Conservation (phyloP, 2,113 vertebrate genomes). For the Podarcis raffonei region DNA sequence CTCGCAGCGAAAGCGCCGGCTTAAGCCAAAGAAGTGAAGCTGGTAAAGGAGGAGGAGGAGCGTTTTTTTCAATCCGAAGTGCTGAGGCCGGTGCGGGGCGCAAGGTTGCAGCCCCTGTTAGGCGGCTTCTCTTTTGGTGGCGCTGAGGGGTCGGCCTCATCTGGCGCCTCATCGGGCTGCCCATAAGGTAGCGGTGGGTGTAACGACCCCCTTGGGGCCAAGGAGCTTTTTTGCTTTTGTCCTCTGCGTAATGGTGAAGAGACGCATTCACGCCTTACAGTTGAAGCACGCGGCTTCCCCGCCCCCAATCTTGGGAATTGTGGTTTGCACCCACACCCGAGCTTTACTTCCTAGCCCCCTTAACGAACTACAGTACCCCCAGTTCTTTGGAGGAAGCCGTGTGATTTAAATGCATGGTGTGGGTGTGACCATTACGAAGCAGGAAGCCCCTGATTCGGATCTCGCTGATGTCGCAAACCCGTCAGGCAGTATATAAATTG, state of each 20-base stretch:
- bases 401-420: no score
- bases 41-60: neutral
- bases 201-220: no score
- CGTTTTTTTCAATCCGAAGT: neutral
- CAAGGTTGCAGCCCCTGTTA: neutral
- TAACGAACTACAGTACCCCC: no score
- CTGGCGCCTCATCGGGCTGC: neutral
- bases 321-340: no score
- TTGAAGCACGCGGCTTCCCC: no score
- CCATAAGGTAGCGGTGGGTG: neutral
- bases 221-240: neutral
- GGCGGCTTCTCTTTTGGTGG: neutral
- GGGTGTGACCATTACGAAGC: neutral
- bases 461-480: neutral
- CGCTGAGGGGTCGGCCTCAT: neutral
- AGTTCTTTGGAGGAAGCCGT: no score
- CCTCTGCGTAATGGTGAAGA: neutral
- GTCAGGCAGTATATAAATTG: no score
- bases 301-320: no score
- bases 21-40: neutral
- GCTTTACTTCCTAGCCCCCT: no score
- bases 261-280: neutral
- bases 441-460: neutral
- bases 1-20: neutral
- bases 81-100: no score